These are phyloP conservation scores for Dryocosmus kuriphilus DNA, from an alignment of 2,888 invertebrate species.

Conservation along the genomic window DNA sequence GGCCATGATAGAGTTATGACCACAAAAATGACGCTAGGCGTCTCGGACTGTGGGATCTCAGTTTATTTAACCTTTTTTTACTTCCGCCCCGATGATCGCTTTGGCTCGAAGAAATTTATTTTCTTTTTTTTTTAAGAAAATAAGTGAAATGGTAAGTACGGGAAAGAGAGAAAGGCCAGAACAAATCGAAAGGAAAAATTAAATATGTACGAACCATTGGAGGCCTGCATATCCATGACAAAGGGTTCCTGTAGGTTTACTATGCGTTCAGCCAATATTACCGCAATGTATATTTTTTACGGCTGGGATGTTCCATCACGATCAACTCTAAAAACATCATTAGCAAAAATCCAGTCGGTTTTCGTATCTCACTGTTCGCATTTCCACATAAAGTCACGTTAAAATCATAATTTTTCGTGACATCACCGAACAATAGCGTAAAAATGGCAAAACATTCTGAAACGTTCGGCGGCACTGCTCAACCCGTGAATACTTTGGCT, in stretches of 20 bases:
- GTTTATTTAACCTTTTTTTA: constrained; percentile 59
- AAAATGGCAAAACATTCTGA: no score
- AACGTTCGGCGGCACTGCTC: constrained; percentile 65
- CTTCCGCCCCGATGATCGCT: not conserved
- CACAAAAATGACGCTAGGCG: constrained; percentile 61
- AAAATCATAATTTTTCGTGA: constrained; percentile 57
- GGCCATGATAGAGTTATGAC: constrained; percentile 50
- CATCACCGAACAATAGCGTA: constrained; percentile 67
- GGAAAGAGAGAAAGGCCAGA: not conserved
- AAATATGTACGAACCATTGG: constrained; percentile 70
- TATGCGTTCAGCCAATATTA: constrained; percentile 68
- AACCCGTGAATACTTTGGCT: no score
- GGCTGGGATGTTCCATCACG: constrained; percentile 62
- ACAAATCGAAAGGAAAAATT: constrained; percentile 13
- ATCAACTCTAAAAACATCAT: constrained; percentile 47
- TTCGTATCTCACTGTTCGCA: constrained; percentile 42
- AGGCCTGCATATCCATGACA: constrained; percentile 78
- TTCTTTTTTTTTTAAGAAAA: not conserved
- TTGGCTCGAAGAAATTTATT: not conserved
- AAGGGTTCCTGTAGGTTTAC: constrained; percentile 66
- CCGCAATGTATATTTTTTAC: constrained; percentile 65
- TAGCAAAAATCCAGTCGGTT: constrained; percentile 1
- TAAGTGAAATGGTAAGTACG: not conserved
- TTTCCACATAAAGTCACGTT: constrained; percentile 50
- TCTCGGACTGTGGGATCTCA: constrained; percentile 43